Percentiles rank a stretch among this genome's conserved stretches.
phyloP scores from a whole-genome alignment of 2,797 vertebrate genomes.

The Psittacula echo region DNA sequence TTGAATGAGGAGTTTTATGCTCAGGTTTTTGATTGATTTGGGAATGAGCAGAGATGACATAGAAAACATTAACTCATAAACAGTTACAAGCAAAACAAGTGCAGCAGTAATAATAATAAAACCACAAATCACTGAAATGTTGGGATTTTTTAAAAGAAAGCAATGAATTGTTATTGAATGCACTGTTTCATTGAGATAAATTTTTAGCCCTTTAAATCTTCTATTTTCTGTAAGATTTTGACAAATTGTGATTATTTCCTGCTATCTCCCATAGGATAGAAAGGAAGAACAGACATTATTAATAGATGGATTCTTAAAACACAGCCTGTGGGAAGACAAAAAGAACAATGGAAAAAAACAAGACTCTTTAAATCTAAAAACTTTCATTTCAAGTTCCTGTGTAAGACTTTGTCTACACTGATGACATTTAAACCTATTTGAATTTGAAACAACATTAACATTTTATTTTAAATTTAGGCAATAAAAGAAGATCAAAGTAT shows the following conservation, averaged over 20 bases:
- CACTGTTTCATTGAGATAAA: background rate
- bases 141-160: fast-evolving
- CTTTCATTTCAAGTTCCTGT: background rate
- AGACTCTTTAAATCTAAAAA: background rate
- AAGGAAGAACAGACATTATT: background rate
- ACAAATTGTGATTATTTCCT: background rate
- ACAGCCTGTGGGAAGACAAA: background rate
- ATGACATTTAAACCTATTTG: background rate
- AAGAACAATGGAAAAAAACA: background rate
- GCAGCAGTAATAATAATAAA: background rate
- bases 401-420: background rate
- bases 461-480: background rate
- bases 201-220: background rate
- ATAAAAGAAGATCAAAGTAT: background rate
- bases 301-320: background rate
- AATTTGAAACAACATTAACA: background rate
- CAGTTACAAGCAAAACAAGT: background rate
- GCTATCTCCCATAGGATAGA: background rate
- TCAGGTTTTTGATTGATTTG: background rate
- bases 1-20: background rate
- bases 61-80: background rate
- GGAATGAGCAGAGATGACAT: background rate
- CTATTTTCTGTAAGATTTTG: background rate
- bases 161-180: background rate
- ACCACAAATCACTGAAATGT: background rate